phyloP scores from a whole-genome alignment of 2,797 vertebrate species.

The Taeniopygia guttata region DNA sequence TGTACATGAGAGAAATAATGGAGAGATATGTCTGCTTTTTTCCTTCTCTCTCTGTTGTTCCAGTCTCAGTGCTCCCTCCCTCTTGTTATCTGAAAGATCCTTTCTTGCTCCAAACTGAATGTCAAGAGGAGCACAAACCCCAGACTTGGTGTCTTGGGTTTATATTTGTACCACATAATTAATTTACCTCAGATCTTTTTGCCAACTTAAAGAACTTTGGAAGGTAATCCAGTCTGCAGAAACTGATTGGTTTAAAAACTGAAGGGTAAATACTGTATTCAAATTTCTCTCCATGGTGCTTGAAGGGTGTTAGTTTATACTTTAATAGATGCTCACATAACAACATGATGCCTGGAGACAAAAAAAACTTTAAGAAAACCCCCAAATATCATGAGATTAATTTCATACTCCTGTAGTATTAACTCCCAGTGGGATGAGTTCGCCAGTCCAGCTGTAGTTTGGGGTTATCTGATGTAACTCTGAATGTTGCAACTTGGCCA shows the following conservation, averaged over 20 bases:
- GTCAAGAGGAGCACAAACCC: background rate
- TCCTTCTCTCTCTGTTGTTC: background rate
- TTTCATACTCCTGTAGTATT: background rate
- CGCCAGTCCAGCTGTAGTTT: background rate
- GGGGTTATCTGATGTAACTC: conserved; percentile 1
- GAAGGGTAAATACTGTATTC: background rate
- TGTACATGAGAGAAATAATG: background rate
- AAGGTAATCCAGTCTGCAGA: background rate
- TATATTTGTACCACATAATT: background rate
- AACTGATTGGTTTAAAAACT: background rate
- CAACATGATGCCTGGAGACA: conserved; percentile 60
- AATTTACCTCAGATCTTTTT: background rate
- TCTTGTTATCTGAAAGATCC: background rate
- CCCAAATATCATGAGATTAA: conserved; percentile 9
- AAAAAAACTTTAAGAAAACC: conserved; percentile 52
- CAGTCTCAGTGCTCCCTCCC: background rate
- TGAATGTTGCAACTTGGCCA: background rate
- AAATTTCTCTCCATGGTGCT: background rate
- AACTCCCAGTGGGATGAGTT: background rate
- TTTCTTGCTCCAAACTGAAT: background rate
- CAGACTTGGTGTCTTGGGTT: background rate
- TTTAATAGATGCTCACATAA: conserved; percentile 5
- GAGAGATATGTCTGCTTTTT: rapidly evolving
- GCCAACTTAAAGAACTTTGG: background rate
- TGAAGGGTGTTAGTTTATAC: background rate